Conservation (phyloP, 2,797 vertebrate genomes). For the Morus bassanus region DNA sequence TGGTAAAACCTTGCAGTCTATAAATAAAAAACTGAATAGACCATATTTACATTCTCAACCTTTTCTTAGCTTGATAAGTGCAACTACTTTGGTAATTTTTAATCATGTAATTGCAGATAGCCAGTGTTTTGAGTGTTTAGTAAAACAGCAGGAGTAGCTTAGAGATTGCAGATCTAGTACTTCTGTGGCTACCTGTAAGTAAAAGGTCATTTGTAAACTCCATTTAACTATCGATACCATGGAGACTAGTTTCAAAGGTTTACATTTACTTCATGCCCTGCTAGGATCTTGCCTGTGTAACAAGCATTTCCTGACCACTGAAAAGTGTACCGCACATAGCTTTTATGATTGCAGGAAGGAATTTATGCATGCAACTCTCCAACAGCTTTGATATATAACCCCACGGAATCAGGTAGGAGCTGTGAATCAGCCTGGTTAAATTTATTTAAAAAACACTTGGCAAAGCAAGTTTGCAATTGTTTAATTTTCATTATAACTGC, state of each 20-base stretch:
- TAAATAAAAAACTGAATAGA: neutral
- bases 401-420: slow-evolving; percentile 1
- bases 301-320: neutral
- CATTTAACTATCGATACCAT: neutral
- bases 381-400: neutral
- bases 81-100: neutral
- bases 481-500: slow-evolving; percentile 68
- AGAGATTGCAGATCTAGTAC: neutral
- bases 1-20: neutral
- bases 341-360: neutral
- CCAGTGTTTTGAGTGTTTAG: neutral
- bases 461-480: slow-evolving; percentile 60
- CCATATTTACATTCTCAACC: neutral
- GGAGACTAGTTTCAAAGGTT: neutral
- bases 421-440: neutral
- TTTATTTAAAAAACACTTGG: slow-evolving; percentile 42
- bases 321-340: neutral
- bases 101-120: neutral
- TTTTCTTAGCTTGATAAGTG: neutral
- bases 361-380: neutral
- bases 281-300: neutral
- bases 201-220: slow-evolving; percentile 1
- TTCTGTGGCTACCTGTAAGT: neutral
- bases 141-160: neutral
- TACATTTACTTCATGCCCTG: neutral